Evolutionary conservation across 2,888 invertebrate genomes (phyloP), one percentile per base, ranked within the genome.

Genomic region (Tipula unca): DNA sequence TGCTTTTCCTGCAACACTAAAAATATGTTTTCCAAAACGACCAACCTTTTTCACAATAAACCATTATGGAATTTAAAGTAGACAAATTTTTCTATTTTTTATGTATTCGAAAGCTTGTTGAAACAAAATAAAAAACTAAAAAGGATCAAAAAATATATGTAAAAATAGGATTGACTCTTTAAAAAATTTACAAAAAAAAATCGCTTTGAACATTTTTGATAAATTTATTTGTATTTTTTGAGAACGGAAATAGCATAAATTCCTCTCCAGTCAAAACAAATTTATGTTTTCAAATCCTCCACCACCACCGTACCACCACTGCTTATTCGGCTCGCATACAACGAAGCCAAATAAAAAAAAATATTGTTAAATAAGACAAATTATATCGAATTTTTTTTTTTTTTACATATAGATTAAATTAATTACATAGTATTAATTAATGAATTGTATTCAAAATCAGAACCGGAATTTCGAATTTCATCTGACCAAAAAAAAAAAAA

Each of bases 351-450:
- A 54, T 4, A 1, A 48, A 3, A 32, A 6, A 32, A 17, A 48
- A 69, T 25, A 69, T 69, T 13, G 69, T 69, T 20, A 69, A 69
- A 69, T 69, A 69, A 69, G 69, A 69, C 69, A 69, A 69, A 69
- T 69, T 69, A 69, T 69, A 25, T 25, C 69, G 25, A 69, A 10
- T 25, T 48, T 48, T 48, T 48, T 17, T 48, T 17, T n/a, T n/a
- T n/a, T n/a, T n/a, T n/a, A n/a, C n/a, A n/a, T 69, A 25, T 69
- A 69, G 69, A 25, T 13, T 25, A 25, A 69, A 69, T 69, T 69
- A 69, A 69, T 69, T 69, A 69, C 69, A 69, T 69, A 25, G 69
- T 69, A 69, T 69, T 69, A 69, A 69, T 69, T 69, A 69, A 69
- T 69, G 69, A 69, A 69, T 69, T 69, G 69, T 69, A 10, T 69